phyloP scores from a whole-genome alignment of 1,140 invertebrate genomes.

The Drosophila arawakana region DNA sequence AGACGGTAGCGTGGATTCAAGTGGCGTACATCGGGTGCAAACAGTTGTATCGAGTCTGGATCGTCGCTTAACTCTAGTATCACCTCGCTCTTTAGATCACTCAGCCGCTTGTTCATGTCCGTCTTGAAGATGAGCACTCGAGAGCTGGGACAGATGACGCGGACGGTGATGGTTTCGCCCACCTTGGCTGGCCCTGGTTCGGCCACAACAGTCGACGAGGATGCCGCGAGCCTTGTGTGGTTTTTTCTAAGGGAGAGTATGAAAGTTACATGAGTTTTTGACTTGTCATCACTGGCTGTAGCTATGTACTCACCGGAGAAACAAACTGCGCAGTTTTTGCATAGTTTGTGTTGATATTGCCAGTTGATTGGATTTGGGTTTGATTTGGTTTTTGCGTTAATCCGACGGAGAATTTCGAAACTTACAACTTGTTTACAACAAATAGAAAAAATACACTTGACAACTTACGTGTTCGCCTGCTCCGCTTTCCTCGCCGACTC shows the following conservation, averaged over 20 bases:
- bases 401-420: conserved; percentile 70
- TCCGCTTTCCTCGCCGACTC: conserved; percentile 39
- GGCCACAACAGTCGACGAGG: conserved; percentile 17
- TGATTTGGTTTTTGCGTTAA: conserved; percentile 11
- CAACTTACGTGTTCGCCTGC: conserved; percentile 75
- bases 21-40: conserved; percentile 74
- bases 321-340: conserved; percentile 83
- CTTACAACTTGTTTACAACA: conserved; percentile 27
- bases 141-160: conserved; percentile 79
- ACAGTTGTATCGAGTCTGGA: conserved; percentile 72
- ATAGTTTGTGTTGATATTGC: conserved; percentile 60
- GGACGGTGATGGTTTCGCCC: conserved; percentile 62
- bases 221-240: conserved; percentile 30
- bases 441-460: conserved; percentile 24
- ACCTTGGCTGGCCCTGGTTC: conserved; percentile 26
- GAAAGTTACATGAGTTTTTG: background rate
- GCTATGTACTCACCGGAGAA: conserved; percentile 62
- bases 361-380: conserved; percentile 1
- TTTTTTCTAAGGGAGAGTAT: conserved; percentile 45
- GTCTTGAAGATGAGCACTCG: conserved; percentile 73
- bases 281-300: background rate
- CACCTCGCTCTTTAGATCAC: conserved; percentile 77
- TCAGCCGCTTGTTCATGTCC: conserved; percentile 68
- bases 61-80: conserved; percentile 78
- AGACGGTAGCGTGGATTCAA: conserved; percentile 74